phyloP scores from a whole-genome alignment of 2,113 vertebrate species.

The Calidris pugnax region DNA sequence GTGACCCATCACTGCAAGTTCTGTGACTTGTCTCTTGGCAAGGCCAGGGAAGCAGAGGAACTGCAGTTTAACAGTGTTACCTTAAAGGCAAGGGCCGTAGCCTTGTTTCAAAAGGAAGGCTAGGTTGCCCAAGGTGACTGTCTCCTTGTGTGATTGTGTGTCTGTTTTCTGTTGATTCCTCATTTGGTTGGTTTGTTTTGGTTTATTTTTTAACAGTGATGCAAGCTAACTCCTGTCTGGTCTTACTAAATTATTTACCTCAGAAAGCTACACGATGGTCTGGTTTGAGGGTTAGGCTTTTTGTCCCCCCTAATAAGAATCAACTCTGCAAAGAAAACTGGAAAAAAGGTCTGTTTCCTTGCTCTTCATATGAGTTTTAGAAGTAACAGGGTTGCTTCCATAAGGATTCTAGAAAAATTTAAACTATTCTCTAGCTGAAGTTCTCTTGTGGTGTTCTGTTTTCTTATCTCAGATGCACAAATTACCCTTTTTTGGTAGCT shows the following conservation, averaged over 20 bases:
- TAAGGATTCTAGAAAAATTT: not conserved
- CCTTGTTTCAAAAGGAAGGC: not conserved
- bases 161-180: not conserved
- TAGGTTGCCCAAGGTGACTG: not conserved
- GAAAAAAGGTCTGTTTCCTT: not conserved
- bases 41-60: not conserved
- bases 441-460: not conserved
- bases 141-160: not conserved
- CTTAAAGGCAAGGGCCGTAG: not conserved
- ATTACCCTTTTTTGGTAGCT: not conserved
- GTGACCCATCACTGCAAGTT: not conserved
- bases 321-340: not conserved
- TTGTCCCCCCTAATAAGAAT: not conserved
- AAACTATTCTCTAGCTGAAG: not conserved
- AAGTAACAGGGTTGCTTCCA: not conserved
- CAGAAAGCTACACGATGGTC: not conserved
- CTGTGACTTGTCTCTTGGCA: not conserved
- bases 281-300: not conserved
- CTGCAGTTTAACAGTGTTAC: not conserved
- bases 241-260: not conserved
- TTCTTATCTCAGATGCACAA: not conserved
- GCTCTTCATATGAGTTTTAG: not conserved
- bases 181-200: not conserved
- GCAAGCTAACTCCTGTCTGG: not conserved
- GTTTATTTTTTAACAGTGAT: not conserved